Evolutionary conservation across 1,140 invertebrate species (phyloP).

Genomic region (Macrocentrus cingulum): DNA sequence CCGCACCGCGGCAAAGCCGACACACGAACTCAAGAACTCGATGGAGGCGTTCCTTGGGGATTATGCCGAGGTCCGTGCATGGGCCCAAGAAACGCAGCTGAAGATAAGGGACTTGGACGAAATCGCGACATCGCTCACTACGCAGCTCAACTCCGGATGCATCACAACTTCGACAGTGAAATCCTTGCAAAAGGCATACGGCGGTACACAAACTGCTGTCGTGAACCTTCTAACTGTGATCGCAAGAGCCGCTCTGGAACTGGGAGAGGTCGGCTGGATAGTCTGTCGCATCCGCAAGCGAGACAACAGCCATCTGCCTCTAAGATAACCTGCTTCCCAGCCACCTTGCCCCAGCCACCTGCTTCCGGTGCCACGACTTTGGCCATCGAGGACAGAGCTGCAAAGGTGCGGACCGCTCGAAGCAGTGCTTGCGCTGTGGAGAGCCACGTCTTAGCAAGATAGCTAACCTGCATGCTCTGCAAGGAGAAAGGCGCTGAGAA

Average conservation of each 20-base stretch:
- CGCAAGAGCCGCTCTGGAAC: background rate
- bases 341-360: too few relatives aligned
- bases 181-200: background rate
- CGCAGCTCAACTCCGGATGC: background rate
- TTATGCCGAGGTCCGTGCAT: background rate
- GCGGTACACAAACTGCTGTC: background rate
- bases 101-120: background rate
- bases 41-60: background rate
- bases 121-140: background rate
- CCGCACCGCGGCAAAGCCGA: background rate
- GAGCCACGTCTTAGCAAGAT: background rate
- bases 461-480: background rate
- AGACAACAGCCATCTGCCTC: too few relatives aligned
- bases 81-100: background rate
- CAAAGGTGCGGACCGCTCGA: background rate
- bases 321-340: too few relatives aligned
- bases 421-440: conserved; percentile 16
- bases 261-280: background rate
- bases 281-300: background rate
- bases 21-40: background rate
- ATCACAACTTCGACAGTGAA: background rate
- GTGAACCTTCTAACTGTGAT: background rate
- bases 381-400: background rate
- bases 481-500: background rate
- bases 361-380: background rate